These are phyloP conservation scores for Pseudochirops cupreus DNA, from an alignment of 2,797 vertebrate genomes.

Conservation along the genomic window DNA sequence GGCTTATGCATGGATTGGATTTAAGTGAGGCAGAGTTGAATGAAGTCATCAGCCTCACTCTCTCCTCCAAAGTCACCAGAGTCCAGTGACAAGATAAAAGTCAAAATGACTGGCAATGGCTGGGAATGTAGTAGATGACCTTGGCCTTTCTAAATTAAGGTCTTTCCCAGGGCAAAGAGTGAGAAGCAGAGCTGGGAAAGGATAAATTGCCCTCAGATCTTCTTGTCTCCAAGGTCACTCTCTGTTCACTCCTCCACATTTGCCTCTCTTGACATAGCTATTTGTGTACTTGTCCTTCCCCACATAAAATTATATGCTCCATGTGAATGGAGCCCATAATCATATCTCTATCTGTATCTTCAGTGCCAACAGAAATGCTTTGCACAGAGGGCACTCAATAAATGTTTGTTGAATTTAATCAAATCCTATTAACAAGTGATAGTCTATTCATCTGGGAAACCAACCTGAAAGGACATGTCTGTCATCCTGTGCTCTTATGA, in stretches of 20 bases:
- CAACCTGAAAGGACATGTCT: conserved; percentile 10
- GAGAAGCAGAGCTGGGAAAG: not conserved
- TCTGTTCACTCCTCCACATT: not conserved
- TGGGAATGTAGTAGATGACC: not conserved
- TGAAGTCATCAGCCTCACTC: not conserved
- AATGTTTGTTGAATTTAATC: not conserved
- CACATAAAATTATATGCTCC: not conserved
- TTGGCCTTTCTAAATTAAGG: not conserved
- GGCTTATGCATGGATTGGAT: not conserved
- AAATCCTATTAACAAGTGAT: not conserved
- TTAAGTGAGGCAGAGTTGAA: not conserved
- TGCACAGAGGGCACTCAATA: not conserved
- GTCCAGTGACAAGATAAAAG: not conserved
- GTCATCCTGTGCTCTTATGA: not conserved
- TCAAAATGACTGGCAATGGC: not conserved
- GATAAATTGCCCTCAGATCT: not conserved
- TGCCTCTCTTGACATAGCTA: not conserved
- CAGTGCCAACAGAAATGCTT: not conserved
- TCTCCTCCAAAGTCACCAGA: not conserved
- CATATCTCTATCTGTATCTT: not conserved
- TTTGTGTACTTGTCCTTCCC: not conserved
- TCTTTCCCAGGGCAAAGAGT: not conserved
- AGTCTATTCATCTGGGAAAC: not conserved
- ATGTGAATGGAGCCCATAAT: not conserved
- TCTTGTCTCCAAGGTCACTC: not conserved